Conservation (phyloP, 2,888 invertebrate species). For the Microctonus hyperodae region DNA sequence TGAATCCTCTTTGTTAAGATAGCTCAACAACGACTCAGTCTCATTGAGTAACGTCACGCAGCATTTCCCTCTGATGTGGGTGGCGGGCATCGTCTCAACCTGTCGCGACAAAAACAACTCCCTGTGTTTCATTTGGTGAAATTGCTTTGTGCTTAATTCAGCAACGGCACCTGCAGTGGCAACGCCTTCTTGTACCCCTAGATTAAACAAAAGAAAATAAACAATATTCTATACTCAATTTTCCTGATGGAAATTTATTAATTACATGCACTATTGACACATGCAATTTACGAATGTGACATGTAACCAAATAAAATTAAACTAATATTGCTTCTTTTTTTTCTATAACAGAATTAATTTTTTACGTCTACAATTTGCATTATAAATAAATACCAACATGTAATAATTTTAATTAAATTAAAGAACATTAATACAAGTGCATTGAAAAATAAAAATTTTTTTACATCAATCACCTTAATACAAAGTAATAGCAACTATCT, state of each 20-base stretch:
- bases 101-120: conserved; percentile 97
- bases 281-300: conserved; percentile 21
- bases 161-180: conserved; percentile 68
- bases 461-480: background rate
- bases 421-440: background rate
- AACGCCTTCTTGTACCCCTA: conserved; percentile 62
- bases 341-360: background rate
- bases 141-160: conserved; percentile 82
- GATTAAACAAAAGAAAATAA: conserved; percentile 56
- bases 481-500: background rate
- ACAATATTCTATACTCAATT: conserved; percentile 27
- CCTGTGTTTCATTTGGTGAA: conserved; percentile 96
- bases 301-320: background rate
- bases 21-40: conserved; percentile 95
- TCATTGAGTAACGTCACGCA: conserved; percentile 98
- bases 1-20: conserved; percentile 97
- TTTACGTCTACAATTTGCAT: background rate
- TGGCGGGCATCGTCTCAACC: conserved; percentile 98
- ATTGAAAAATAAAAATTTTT: background rate
- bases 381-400: background rate
- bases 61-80: conserved; percentile 99
- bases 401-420: background rate
- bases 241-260: background rate
- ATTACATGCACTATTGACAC: conserved; percentile 26
- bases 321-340: background rate